A percentile compares a stretch with the other conserved stretches of the same genome.
Evolutionary conservation across 1,140 invertebrate genomes (phyloP).

Genomic region (Leguminivora glycinivorella): DNA sequence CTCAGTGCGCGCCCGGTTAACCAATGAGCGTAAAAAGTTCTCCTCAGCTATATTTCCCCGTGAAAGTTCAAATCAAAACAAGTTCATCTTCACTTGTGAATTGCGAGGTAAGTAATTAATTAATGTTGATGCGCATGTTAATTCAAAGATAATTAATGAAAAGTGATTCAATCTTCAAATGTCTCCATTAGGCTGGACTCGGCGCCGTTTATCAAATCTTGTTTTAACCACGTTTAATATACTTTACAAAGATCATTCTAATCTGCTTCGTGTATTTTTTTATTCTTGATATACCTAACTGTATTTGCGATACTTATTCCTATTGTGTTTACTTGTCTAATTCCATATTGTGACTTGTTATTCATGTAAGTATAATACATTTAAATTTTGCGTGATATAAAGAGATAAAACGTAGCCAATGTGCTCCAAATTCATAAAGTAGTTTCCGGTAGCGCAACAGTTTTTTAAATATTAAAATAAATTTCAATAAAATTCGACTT

Average conservation of each 20-base stretch:
- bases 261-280: no score
- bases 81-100: slow-evolving; percentile 44
- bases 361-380: background rate
- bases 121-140: slow-evolving; percentile 35
- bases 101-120: slow-evolving; percentile 42
- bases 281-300: no score
- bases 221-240: background rate
- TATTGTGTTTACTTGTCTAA: no score
- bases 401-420: background rate
- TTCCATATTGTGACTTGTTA: no score
- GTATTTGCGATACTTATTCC: no score
- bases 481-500: slow-evolving; percentile 12
- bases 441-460: slow-evolving; percentile 16
- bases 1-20: slow-evolving; percentile 13
- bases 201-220: background rate
- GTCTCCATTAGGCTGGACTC: background rate
- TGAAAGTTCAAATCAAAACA: slow-evolving; percentile 62
- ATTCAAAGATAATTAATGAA: slow-evolving; percentile 43
- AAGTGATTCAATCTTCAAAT: slow-evolving; percentile 32
- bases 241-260: background rate
- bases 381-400: background rate
- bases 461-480: slow-evolving; percentile 1
- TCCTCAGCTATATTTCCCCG: slow-evolving; percentile 46
- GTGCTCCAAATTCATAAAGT: background rate
- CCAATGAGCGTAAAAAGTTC: slow-evolving; percentile 48